These are phyloP conservation scores for Halocaridina rubra DNA, from an alignment of 2,888 invertebrate species.

Conservation along the genomic window DNA sequence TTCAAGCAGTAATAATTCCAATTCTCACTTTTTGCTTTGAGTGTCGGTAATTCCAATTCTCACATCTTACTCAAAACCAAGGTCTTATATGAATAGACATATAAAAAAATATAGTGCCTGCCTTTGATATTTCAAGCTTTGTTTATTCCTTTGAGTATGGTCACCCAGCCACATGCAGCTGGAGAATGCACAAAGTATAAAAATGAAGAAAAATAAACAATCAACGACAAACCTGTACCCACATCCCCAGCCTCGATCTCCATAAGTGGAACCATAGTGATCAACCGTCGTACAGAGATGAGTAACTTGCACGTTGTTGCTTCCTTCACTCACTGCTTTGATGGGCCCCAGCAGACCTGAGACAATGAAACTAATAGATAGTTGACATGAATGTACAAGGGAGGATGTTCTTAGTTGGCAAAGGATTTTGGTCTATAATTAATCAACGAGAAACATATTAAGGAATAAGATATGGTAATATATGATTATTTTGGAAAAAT, in stretches of 20 bases:
- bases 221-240: slow-evolving; percentile 82
- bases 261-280: slow-evolving; percentile 88
- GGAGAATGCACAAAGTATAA: no score
- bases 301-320: slow-evolving; percentile 76
- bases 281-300: slow-evolving; percentile 84
- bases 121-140: no score
- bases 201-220: no score
- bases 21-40: no score
- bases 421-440: neutral
- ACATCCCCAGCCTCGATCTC: slow-evolving; percentile 92
- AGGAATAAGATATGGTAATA: no score
- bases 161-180: no score
- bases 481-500: no score
- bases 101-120: neutral
- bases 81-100: no score
- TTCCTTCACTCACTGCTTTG: slow-evolving; percentile 36
- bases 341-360: slow-evolving; percentile 55
- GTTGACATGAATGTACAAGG: neutral
- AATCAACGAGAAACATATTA: neutral
- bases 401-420: neutral
- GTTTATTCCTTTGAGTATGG: no score
- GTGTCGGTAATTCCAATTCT: no score
- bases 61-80: no score
- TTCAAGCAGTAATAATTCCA: no score
- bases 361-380: neutral